Percentiles rank a stretch among this genome's conserved stretches.
Conservation (phyloP, 2,888 invertebrate genomes). For the Pristionchus entomophagus region DNA sequence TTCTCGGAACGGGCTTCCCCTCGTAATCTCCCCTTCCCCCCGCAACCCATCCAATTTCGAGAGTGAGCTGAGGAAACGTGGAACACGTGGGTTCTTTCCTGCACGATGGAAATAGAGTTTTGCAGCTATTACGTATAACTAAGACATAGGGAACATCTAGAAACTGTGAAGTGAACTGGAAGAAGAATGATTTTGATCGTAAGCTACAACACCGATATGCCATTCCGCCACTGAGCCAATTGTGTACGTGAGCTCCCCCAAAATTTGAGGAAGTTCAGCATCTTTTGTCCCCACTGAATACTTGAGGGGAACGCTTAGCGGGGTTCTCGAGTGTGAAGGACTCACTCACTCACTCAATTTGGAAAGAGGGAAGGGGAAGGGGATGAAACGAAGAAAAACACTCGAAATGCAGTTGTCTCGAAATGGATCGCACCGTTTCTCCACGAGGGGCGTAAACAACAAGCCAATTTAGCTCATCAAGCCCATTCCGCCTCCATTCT, state of each 20-base stretch:
- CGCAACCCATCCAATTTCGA: background rate
- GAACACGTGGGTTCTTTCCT: slow-evolving; percentile 14
- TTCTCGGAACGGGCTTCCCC: background rate
- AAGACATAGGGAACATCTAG: no score
- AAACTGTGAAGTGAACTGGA: no score
- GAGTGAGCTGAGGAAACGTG: background rate
- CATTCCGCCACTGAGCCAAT: no score
- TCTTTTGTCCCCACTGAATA: no score
- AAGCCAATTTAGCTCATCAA: slow-evolving; percentile 31
- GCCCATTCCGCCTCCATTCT: background rate
- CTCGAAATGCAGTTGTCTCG: background rate
- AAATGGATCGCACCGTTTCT: background rate
- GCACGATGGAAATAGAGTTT: background rate
- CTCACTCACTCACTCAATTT: background rate
- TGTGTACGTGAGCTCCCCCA: no score
- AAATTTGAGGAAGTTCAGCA: no score
- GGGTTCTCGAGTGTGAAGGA: background rate
- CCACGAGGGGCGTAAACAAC: slow-evolving; percentile 28
- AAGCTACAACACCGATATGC: no score
- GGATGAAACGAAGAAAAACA: background rate
- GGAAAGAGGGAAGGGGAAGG: background rate
- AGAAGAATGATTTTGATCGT: no score
- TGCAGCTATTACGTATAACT: no score
- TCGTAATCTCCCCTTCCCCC: background rate
- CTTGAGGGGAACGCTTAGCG: no score